A percentile compares a stretch with the other conserved stretches of the same genome.
These are phyloP conservation scores for Liparis tanakae DNA, from an alignment of 2,797 vertebrate genomes.

Conservation along the genomic window DNA sequence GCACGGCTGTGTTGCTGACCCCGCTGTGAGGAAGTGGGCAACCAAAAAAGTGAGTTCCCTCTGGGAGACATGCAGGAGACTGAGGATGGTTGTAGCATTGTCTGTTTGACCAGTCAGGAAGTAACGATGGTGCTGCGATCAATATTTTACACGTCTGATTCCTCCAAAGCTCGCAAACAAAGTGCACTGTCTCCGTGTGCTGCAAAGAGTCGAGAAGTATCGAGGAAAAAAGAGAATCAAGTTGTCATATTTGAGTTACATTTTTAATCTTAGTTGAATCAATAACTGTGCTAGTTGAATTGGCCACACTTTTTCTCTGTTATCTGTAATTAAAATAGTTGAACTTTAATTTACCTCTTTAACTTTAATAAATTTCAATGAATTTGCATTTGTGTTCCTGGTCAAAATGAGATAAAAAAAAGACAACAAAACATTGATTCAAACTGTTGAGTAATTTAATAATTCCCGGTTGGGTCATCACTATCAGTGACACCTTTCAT, in stretches of 20 bases:
- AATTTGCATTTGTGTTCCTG: neutral
- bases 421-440: neutral
- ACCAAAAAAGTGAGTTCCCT: conserved; percentile 41
- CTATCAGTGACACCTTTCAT: neutral
- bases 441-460: neutral
- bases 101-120: conserved; percentile 53
- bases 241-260: neutral
- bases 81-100: conserved; percentile 44
- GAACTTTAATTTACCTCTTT: neutral
- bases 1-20: conserved; percentile 43
- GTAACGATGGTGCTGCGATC: conserved; percentile 48
- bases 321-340: neutral
- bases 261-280: conserved; percentile 5
- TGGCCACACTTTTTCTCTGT: neutral
- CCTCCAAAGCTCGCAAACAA: conserved; percentile 36
- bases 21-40: conserved; percentile 43
- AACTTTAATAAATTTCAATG: neutral
- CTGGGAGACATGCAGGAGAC: conserved; percentile 28
- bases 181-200: conserved; percentile 16
- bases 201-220: conserved; percentile 14
- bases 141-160: conserved; percentile 64
- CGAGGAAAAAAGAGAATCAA: conserved; percentile 9
- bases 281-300: neutral
- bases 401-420: no score
- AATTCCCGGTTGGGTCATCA: neutral